Conservation (phyloP, 2,797 vertebrate species). For the Melanotaenia nigrans region DNA sequence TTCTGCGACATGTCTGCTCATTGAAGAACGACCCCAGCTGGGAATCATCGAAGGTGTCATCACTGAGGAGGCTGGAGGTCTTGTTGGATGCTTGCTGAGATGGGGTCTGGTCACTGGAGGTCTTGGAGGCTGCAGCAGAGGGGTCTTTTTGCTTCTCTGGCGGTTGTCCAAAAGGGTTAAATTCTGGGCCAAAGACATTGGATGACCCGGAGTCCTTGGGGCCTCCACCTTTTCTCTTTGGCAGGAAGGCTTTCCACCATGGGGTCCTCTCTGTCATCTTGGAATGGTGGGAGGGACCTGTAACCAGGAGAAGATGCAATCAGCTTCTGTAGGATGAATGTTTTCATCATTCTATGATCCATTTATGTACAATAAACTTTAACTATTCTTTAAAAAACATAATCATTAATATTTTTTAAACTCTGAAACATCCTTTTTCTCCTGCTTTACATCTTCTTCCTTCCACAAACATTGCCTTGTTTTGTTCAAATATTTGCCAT, state of each 20-base stretch:
- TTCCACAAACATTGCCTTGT: neutral
- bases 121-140: constrained; percentile 42
- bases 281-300: constrained; percentile 24
- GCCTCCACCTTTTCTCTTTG: constrained; percentile 78
- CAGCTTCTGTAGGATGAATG: neutral
- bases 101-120: constrained; percentile 3
- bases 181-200: constrained; percentile 53
- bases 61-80: constrained; percentile 48
- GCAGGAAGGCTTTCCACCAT: constrained; percentile 92
- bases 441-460: neutral
- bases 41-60: constrained; percentile 79
- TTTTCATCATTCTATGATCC: neutral
- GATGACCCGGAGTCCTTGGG: constrained; percentile 68
- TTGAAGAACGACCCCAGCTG: constrained; percentile 79
- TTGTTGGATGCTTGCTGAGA: constrained; percentile 22
- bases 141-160: constrained; percentile 52
- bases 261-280: constrained; percentile 84
- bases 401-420: neutral
- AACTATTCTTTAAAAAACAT: neutral
- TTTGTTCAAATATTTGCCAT: neutral
- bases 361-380: neutral
- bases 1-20: constrained; percentile 85
- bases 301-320: constrained; percentile 1
- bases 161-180: constrained; percentile 61
- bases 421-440: neutral